These are phyloP conservation scores for Heteromormyrus szaboi DNA, from an alignment of 2,797 vertebrate genomes.

Conservation along the genomic window DNA sequence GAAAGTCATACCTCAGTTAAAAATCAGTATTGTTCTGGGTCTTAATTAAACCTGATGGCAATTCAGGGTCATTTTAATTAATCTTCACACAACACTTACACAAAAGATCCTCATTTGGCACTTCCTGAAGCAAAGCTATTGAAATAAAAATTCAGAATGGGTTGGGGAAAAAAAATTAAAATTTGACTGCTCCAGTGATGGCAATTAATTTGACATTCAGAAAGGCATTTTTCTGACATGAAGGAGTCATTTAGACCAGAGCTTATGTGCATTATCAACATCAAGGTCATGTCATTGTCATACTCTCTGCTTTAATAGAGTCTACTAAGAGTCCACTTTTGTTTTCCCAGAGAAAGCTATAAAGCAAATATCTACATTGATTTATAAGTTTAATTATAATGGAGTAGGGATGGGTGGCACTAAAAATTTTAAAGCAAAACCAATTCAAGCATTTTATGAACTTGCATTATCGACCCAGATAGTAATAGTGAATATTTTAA, in stretches of 20 bases:
- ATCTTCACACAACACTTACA: slow-evolving; percentile 50
- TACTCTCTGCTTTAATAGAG: slow-evolving; percentile 54
- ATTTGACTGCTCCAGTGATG: slow-evolving; percentile 68
- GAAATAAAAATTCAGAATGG: slow-evolving; percentile 59
- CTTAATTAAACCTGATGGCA: slow-evolving; percentile 67
- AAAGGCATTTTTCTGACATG: slow-evolving; percentile 55
- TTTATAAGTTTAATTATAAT: neutral
- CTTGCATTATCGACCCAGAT: neutral
- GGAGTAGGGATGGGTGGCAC: neutral
- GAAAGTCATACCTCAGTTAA: slow-evolving; percentile 59
- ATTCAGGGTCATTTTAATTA: slow-evolving; percentile 68
- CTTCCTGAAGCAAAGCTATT: slow-evolving; percentile 47
- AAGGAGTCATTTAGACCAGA: slow-evolving; percentile 51
- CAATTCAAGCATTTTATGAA: neutral
- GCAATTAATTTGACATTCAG: slow-evolving; percentile 63
- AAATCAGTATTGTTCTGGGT: slow-evolving; percentile 57
- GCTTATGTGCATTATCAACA: slow-evolving; percentile 52
- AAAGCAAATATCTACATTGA: neutral
- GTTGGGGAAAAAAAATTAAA: slow-evolving; percentile 49
- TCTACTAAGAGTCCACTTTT: slow-evolving; percentile 50
- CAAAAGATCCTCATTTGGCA: slow-evolving; percentile 46
- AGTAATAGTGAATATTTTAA: neutral
- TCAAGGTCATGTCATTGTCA: slow-evolving; percentile 57
- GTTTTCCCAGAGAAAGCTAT: neutral
- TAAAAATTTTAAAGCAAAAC: neutral